A percentile compares a stretch with the other conserved stretches of the same genome.
These are phyloP conservation scores for Mastigias papua DNA, from an alignment of 30 jellyfish, hydroid and myxozoan species.

Conservation along the genomic window DNA sequence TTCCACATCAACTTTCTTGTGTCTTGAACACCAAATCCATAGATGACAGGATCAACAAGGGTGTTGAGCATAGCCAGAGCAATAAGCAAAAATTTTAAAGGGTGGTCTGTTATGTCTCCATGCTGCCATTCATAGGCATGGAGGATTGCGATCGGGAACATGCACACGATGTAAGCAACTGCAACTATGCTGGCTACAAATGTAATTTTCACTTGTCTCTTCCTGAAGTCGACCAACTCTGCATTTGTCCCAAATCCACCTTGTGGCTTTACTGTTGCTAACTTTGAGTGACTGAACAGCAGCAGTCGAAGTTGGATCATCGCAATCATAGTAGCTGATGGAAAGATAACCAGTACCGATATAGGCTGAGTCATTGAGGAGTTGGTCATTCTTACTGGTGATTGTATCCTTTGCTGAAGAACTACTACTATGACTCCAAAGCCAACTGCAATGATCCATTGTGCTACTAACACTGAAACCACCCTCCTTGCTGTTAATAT, in stretches of 20 bases:
- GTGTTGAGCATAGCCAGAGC: constrained; percentile 1
- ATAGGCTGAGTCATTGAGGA: background rate
- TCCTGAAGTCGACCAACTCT: background rate
- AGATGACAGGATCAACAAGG: constrained; percentile 2
- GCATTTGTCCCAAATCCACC: background rate
- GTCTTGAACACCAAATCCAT: background rate
- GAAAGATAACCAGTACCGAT: background rate
- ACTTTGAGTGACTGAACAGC: background rate
- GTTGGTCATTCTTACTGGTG: background rate
- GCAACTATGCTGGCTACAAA: constrained; percentile 12
- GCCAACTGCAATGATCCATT: background rate
- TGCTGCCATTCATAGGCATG: background rate
- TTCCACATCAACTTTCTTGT: constrained; percentile 2
- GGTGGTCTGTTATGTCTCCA: too few relatives aligned
- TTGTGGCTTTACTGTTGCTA: background rate
- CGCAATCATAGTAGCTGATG: background rate
- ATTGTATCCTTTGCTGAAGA: background rate
- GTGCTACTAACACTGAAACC: background rate
- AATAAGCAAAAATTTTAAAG: background rate
- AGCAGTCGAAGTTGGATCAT: background rate
- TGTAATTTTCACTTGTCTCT: background rate
- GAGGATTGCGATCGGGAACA: constrained; percentile 1
- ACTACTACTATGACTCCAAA: background rate
- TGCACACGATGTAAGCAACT: background rate
- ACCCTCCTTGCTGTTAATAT: constrained; percentile 2